Evolutionary conservation across 1,140 invertebrate genomes (phyloP).

Genomic region (Ridgeia piscesae): DNA sequence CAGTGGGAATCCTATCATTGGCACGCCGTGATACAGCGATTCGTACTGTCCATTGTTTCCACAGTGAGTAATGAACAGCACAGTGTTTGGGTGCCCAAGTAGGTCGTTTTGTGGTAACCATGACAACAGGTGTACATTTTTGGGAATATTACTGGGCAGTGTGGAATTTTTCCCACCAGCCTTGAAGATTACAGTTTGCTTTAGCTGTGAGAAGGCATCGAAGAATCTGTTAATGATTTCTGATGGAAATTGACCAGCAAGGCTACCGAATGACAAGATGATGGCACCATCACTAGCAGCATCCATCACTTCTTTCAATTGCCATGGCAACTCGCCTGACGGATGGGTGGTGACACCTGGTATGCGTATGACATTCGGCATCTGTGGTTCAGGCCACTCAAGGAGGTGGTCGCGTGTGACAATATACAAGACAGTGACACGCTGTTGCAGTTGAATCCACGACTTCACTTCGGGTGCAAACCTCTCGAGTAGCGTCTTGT

Average conservation of each 20-base stretch:
- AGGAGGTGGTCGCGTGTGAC: not conserved
- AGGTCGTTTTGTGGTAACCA: slow-evolving; percentile 70
- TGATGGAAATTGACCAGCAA: not conserved
- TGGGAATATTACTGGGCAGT: slow-evolving; percentile 40
- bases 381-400: slow-evolving; percentile 9
- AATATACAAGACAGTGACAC: not conserved
- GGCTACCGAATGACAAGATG: slow-evolving; percentile 24
- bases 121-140: slow-evolving; percentile 66
- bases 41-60: slow-evolving; percentile 42
- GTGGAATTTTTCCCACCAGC: not conserved
- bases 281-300: not conserved
- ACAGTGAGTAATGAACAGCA: slow-evolving; percentile 42
- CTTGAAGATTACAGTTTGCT: slow-evolving; percentile 16
- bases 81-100: slow-evolving; percentile 34
- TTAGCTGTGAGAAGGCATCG: not conserved
- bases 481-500: not conserved
- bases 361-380: slow-evolving; percentile 21
- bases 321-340: not conserved
- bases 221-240: slow-evolving; percentile 14
- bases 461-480: not conserved
- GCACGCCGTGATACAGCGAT: slow-evolving; percentile 37
- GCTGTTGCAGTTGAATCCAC: not conserved
- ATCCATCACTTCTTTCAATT: slow-evolving; percentile 20
- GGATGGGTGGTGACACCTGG: not conserved
- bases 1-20: slow-evolving; percentile 42